phyloP scores from a whole-genome alignment of 2,888 invertebrate species.

The Dolichomitus sp. region DNA sequence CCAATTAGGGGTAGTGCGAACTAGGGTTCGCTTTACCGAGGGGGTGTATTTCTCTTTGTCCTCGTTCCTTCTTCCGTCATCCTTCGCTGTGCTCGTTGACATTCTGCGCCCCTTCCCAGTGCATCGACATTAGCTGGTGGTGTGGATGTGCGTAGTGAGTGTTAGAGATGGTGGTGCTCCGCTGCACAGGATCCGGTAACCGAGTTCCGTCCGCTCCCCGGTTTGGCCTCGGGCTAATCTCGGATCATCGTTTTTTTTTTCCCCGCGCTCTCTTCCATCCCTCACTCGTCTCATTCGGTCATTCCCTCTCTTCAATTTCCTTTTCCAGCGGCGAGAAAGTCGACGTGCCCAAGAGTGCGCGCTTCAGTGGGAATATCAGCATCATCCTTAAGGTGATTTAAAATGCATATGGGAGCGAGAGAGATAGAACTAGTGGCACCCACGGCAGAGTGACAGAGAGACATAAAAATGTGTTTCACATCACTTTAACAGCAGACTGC shows the following conservation, averaged over 20 bases:
- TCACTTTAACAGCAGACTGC: background rate
- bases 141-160: conserved; percentile 70
- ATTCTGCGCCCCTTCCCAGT: conserved; percentile 46
- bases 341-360: background rate
- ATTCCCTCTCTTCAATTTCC: conserved; percentile 24
- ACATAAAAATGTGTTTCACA: too few species aligned
- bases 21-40: conserved; percentile 6
- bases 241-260: conserved; percentile 69
- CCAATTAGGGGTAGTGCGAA: conserved; percentile 45
- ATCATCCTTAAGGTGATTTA: background rate
- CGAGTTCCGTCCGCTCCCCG: conserved; percentile 62
- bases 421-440: too few species aligned
- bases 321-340: conserved; percentile 33
- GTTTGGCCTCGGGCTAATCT: conserved; percentile 71
- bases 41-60: conserved; percentile 34
- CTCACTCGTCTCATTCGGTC: conserved; percentile 55
- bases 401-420: too few species aligned
- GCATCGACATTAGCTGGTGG: conserved; percentile 62
- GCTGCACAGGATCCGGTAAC: conserved; percentile 69
- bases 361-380: background rate
- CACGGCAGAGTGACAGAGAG: too few species aligned
- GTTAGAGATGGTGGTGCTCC: conserved; percentile 57
- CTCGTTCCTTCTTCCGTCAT: conserved; percentile 30
- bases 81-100: conserved; percentile 50
- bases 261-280: background rate